Percentiles rank a stretch among this genome's conserved stretches.
Evolutionary conservation across 2,797 vertebrate genomes (phyloP).

Genomic region (Megaceryle alcyon): DNA sequence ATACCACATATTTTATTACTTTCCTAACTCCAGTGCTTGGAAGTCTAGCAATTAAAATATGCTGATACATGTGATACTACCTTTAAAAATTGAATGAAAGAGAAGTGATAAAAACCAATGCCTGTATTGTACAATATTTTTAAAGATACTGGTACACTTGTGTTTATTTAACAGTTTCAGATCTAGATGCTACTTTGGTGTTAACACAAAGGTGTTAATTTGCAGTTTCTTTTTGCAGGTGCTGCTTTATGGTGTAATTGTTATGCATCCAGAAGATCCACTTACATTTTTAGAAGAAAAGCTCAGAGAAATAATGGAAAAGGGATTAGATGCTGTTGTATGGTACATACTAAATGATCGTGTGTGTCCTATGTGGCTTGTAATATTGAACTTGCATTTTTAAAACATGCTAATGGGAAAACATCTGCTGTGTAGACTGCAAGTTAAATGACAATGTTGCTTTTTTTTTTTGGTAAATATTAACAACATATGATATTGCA

Average conservation of each 20-base stretch:
- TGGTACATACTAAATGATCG: constrained; percentile 68
- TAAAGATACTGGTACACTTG: not conserved
- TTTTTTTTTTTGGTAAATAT: not conserved
- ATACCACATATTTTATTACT: not conserved
- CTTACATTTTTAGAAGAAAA: constrained; percentile 81
- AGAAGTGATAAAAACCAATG: not conserved
- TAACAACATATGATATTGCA: not conserved
- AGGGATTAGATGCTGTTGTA: constrained; percentile 68
- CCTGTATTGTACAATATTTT: not conserved
- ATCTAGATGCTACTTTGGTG: not conserved
- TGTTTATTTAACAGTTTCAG: not conserved
- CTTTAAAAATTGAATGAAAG: not conserved
- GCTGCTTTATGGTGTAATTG: constrained; percentile 78
- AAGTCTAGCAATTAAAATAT: not conserved
- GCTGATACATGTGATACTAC: not conserved
- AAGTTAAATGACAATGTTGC: not conserved
- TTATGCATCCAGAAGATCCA: constrained; percentile 77
- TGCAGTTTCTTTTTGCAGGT: constrained; percentile 67
- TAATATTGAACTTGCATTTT: constrained; percentile 3
- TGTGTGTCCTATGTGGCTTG: not conserved
- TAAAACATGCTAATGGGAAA: not conserved
- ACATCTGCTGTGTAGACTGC: not conserved
- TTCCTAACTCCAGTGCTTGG: not conserved
- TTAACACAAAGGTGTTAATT: not conserved
- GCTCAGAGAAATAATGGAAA: constrained; percentile 76